Evolutionary conservation across 2,888 invertebrate genomes (phyloP).

Genomic region (Aphidoletes aphidimyza): DNA sequence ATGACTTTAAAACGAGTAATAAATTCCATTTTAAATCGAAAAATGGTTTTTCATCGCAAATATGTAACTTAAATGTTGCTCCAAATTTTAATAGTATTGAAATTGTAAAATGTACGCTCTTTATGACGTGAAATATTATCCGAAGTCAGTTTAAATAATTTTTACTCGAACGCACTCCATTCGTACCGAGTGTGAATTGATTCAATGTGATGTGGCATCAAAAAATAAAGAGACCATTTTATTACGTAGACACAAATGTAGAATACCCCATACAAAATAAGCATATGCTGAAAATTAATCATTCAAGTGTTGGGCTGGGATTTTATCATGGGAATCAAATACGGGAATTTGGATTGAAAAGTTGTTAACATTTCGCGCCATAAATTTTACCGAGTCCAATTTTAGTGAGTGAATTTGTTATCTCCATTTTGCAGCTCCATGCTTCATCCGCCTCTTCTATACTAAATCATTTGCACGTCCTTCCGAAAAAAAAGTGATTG

Average conservation of each 20-base stretch:
- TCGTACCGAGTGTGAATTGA: too few relatives aligned
- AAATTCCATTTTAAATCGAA: too few relatives aligned
- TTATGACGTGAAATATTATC: background rate
- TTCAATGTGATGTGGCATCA: too few relatives aligned
- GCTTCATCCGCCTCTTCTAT: background rate
- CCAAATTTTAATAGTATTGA: too few relatives aligned
- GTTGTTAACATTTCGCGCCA: too few relatives aligned
- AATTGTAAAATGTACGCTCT: too few relatives aligned
- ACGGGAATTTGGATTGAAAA: background rate
- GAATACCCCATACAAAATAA: background rate
- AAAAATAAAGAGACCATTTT: background rate
- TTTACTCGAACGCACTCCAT: background rate
- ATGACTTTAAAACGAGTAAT: too few relatives aligned
- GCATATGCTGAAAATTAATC: background rate
- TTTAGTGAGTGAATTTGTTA: background rate
- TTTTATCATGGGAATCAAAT: background rate
- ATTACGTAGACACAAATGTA: background rate
- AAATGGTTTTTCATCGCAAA: slow-evolving; percentile 13
- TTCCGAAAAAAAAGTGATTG: background rate
- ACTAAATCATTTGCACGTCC: background rate
- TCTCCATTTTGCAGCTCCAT: background rate
- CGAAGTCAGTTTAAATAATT: background rate
- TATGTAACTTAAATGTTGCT: background rate
- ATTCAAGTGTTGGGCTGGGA: background rate
- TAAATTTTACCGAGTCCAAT: background rate